A percentile compares a stretch with the other conserved stretches of the same genome.
Evolutionary conservation across 2,113 vertebrate genomes (phyloP).

Genomic region (Anser cygnoides): DNA sequence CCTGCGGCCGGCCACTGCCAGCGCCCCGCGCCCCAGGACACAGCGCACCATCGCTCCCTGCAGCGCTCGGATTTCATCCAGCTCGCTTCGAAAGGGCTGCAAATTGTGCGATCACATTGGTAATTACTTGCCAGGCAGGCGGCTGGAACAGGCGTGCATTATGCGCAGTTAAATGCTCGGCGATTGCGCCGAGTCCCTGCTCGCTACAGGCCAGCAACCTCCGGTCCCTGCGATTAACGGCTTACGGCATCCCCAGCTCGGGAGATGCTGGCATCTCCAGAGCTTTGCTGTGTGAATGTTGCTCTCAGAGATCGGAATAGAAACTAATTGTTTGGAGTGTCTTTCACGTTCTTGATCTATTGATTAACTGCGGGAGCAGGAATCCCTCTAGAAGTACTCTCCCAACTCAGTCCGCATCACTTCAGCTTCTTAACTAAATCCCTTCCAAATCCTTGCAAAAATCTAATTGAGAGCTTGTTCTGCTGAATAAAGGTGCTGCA

Average conservation of each 20-base stretch:
- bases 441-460: conserved; percentile 72
- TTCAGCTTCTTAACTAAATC: conserved; percentile 73
- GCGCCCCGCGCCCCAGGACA: accelerated
- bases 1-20: not conserved
- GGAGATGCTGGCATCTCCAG: not conserved
- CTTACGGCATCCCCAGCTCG: accelerated
- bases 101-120: accelerated
- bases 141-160: not conserved
- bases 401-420: conserved; percentile 36
- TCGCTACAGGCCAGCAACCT: not conserved
- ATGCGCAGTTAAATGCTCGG: not conserved
- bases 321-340: not conserved
- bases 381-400: conserved; percentile 51
- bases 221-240: not conserved
- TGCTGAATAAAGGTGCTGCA: conserved; percentile 70
- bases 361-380: conserved; percentile 21
- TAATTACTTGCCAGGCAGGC: not conserved
- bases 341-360: conserved; percentile 20
- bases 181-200: not conserved
- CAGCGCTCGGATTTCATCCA: not conserved
- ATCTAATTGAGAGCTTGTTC: conserved; percentile 74
- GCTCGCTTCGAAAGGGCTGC: not conserved
- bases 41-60: not conserved
- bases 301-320: not conserved
- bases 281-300: not conserved